Evolutionary conservation across 2,797 vertebrate genomes (phyloP).

Genomic region (Champsocephalus esox): DNA sequence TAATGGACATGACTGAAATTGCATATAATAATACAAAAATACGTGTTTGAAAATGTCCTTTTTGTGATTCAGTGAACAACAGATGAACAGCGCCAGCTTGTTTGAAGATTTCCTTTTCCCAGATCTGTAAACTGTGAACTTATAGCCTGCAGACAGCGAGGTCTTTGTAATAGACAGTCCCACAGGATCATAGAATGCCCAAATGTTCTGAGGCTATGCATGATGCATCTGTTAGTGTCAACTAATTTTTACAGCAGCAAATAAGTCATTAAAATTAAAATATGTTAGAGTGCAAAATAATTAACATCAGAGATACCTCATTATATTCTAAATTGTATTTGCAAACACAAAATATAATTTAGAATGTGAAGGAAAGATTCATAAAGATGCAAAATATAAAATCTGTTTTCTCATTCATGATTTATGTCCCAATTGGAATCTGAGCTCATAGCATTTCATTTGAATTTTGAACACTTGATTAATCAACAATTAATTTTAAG

Average conservation of each 20-base stretch:
- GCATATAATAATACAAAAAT: slow-evolving; percentile 11
- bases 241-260: slow-evolving; percentile 43
- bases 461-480: not conserved
- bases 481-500: not conserved
- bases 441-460: not conserved
- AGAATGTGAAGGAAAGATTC: not conserved
- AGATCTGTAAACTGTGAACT: slow-evolving; percentile 49
- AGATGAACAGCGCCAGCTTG: slow-evolving; percentile 43
- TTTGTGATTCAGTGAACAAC: slow-evolving; percentile 39
- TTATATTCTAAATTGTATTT: not conserved
- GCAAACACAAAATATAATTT: not conserved
- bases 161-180: slow-evolving; percentile 67
- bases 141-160: slow-evolving; percentile 60
- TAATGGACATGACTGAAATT: slow-evolving; percentile 49
- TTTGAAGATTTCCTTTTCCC: slow-evolving; percentile 42
- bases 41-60: slow-evolving; percentile 27
- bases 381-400: not conserved
- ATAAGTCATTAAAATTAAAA: slow-evolving; percentile 43
- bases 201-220: slow-evolving; percentile 56
- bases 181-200: slow-evolving; percentile 54
- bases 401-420: not conserved
- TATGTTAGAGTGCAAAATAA: slow-evolving; percentile 19
- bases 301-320: slow-evolving; percentile 10
- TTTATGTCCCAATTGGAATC: not conserved
- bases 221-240: slow-evolving; percentile 50